Conservation (phyloP, 2,888 invertebrate species). For the Idaea dimidiata region DNA sequence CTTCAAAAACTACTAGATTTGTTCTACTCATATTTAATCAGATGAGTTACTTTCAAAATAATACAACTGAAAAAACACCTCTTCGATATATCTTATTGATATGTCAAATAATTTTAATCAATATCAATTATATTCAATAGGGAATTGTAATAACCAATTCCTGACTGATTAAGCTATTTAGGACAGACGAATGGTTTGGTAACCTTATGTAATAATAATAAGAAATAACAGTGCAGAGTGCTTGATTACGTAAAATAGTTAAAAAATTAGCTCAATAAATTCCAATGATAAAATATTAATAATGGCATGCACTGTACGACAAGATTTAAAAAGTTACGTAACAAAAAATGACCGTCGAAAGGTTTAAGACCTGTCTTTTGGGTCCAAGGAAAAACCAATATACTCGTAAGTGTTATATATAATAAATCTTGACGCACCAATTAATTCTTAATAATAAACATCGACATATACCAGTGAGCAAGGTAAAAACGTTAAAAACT, state of each 20-base stretch:
- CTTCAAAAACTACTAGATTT: too few relatives aligned
- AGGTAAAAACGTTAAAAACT: slow-evolving; percentile 29
- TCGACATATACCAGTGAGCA: slow-evolving; percentile 19
- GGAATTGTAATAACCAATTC: neutral
- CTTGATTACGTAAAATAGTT: neutral
- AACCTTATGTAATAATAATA: neutral
- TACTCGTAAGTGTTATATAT: neutral
- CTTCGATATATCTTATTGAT: slow-evolving; percentile 24
- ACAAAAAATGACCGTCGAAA: neutral
- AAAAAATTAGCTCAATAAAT: slow-evolving; percentile 1
- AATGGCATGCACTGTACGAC: neutral
- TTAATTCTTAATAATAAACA: slow-evolving; percentile 2
- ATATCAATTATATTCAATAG: slow-evolving; percentile 31
- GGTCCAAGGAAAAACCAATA: neutral
- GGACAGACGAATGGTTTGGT: neutral
- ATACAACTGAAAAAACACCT: slow-evolving; percentile 7
- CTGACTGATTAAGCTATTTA: neutral
- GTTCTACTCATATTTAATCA: neutral
- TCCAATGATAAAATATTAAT: neutral
- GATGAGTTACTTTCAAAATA: neutral
- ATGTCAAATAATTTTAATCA: slow-evolving; percentile 40
- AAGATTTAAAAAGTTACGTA: neutral
- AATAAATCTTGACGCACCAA: neutral
- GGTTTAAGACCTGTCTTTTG: neutral
- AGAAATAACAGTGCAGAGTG: neutral